These are phyloP conservation scores for Nemoura dubitans DNA, from an alignment of 2,888 invertebrate species.

Conservation along the genomic window DNA sequence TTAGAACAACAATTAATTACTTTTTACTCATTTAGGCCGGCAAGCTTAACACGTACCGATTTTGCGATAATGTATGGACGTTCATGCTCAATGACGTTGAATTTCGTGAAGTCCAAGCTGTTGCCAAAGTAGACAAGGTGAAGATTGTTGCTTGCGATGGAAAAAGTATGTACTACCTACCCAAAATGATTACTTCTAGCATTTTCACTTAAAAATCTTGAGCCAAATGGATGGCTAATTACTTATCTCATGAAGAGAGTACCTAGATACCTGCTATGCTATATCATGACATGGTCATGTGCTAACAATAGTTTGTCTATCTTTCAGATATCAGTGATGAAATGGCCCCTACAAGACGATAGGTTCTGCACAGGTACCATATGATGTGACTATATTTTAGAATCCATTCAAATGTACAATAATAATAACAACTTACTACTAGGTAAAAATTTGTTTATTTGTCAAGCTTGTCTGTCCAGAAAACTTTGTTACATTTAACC, in stretches of 20 bases:
- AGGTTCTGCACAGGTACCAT: constrained; percentile 32
- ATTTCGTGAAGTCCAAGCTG: constrained; percentile 93
- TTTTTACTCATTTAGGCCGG: constrained; percentile 61
- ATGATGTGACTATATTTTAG: background rate
- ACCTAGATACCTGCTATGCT: too few relatives aligned
- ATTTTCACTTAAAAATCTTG: too few relatives aligned
- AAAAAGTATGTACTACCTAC: constrained; percentile 85
- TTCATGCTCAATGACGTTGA: constrained; percentile 98
- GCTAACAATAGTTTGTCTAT: background rate
- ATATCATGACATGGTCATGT: too few relatives aligned
- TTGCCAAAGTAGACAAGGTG: constrained; percentile 91
- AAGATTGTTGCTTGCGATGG: constrained; percentile 99
- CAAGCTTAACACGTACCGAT: constrained; percentile 74
- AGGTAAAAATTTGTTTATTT: background rate
- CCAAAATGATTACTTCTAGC: too few relatives aligned
- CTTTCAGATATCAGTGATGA: constrained; percentile 47
- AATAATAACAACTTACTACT: background rate
- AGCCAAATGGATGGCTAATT: too few relatives aligned
- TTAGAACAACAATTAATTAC: background rate
- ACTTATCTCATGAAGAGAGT: too few relatives aligned
- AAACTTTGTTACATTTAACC: background rate
- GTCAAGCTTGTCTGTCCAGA: background rate
- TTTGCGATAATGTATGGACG: constrained; percentile 99
- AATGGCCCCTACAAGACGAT: constrained; percentile 44
- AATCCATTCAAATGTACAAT: background rate